phyloP scores from a whole-genome alignment of 2,113 vertebrate genomes.

The Rattus rattus region DNA sequence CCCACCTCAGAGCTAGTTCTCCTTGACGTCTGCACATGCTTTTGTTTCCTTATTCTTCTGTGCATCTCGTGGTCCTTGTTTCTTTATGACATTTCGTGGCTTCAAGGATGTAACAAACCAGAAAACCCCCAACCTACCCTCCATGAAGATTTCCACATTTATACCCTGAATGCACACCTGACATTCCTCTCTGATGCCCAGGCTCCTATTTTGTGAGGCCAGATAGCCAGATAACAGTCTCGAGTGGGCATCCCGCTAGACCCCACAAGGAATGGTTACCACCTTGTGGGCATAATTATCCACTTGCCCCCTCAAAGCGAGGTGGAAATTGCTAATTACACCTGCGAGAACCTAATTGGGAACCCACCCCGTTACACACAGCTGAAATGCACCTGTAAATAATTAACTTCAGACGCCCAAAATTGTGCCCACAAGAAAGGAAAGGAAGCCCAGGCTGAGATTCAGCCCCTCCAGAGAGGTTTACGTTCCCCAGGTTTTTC shows the following conservation, averaged over 20 bases:
- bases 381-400: constrained; percentile 74
- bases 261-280: neutral
- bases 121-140: neutral
- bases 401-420: constrained; percentile 73
- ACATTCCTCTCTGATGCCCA: neutral
- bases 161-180: neutral
- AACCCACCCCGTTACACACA: neutral
- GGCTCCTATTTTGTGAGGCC: neutral
- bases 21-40: neutral
- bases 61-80: neutral
- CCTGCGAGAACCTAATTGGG: constrained; percentile 72
- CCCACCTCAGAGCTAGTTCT: neutral
- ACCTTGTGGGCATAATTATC: constrained; percentile 73
- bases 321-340: constrained; percentile 79
- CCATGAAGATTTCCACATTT: neutral
- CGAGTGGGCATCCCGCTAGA: neutral
- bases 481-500: constrained; percentile 68
- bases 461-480: constrained; percentile 45
- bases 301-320: constrained; percentile 76
- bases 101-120: neutral
- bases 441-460: constrained; percentile 64
- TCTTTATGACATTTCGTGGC: neutral
- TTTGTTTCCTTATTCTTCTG: neutral
- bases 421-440: constrained; percentile 70
- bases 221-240: neutral